Evolutionary conservation across 2,888 invertebrate genomes (phyloP).

Genomic region (Glaucopsyche alexis): DNA sequence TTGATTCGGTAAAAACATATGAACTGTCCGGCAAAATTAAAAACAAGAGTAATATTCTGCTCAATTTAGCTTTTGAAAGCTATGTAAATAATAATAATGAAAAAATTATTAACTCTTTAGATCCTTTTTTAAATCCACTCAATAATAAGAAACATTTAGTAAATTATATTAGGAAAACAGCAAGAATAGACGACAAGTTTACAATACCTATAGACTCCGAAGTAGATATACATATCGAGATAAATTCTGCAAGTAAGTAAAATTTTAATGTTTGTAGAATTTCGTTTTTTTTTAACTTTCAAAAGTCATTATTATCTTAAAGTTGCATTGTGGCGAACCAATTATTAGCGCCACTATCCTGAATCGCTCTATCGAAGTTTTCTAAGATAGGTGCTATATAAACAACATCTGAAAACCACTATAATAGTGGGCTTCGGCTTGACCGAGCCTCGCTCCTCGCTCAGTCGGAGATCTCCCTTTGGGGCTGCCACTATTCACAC

Average conservation of each 20-base stretch:
- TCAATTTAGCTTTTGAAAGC: conserved; percentile 56
- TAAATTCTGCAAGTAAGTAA: conserved; percentile 34
- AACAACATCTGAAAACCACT: too few relatives aligned
- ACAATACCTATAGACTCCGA: conserved; percentile 52
- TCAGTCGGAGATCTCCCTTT: too few relatives aligned
- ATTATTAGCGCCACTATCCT: too few relatives aligned
- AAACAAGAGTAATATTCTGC: not conserved
- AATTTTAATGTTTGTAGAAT: not conserved
- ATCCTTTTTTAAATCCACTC: conserved; percentile 6
- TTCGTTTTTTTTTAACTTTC: too few relatives aligned
- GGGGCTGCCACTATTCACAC: too few relatives aligned
- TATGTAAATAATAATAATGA: conserved; percentile 50
- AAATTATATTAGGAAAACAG: conserved; percentile 47
- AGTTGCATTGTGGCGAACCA: too few relatives aligned
- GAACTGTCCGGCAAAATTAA: not conserved
- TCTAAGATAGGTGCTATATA: too few relatives aligned
- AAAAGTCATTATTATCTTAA: too few relatives aligned
- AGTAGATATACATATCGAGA: conserved; percentile 49
- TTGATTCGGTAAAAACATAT: not conserved
- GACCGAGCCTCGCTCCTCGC: too few relatives aligned
- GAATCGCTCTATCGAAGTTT: too few relatives aligned
- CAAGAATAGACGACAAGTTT: conserved; percentile 47
- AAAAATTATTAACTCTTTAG: conserved; percentile 37
- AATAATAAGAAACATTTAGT: conserved; percentile 37
- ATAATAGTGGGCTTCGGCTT: too few relatives aligned